Conservation (phyloP, 1,140 invertebrate species). For the Diorhabda sublineata region DNA sequence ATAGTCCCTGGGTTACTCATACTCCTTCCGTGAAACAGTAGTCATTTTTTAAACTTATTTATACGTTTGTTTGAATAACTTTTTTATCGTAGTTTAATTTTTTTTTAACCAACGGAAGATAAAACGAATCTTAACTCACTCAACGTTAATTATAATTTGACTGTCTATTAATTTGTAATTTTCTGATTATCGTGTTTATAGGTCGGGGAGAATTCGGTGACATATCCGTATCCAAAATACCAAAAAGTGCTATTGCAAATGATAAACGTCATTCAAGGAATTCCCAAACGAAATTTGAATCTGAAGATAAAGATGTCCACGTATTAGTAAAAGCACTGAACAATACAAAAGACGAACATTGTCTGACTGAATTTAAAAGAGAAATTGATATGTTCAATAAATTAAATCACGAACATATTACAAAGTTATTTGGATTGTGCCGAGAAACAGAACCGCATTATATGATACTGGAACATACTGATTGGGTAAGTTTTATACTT, state of each 20-base stretch:
- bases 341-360: conserved; percentile 71
- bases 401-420: conserved; percentile 75
- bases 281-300: conserved; percentile 34
- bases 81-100: no score
- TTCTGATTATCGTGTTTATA: not conserved
- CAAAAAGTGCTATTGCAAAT: conserved; percentile 40
- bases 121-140: no score
- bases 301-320: conserved; percentile 50
- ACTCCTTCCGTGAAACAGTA: no score
- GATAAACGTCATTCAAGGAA: conserved; percentile 42
- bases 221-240: conserved; percentile 71
- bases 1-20: no score
- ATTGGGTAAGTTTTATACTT: conserved; percentile 66
- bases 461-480: conserved; percentile 86
- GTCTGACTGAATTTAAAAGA: conserved; percentile 77
- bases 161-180: no score
- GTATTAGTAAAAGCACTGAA: conserved; percentile 71
- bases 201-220: conserved; percentile 90
- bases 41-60: no score
- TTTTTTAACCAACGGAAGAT: no score
- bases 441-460: conserved; percentile 81
- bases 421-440: conserved; percentile 75
- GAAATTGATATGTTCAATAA: conserved; percentile 82
- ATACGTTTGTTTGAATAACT: no score
- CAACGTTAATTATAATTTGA: no score